A percentile compares a stretch with the other conserved stretches of the same genome.
Evolutionary conservation across 2,888 invertebrate genomes (phyloP).

Genomic region (Asteroscopus sphinx): DNA sequence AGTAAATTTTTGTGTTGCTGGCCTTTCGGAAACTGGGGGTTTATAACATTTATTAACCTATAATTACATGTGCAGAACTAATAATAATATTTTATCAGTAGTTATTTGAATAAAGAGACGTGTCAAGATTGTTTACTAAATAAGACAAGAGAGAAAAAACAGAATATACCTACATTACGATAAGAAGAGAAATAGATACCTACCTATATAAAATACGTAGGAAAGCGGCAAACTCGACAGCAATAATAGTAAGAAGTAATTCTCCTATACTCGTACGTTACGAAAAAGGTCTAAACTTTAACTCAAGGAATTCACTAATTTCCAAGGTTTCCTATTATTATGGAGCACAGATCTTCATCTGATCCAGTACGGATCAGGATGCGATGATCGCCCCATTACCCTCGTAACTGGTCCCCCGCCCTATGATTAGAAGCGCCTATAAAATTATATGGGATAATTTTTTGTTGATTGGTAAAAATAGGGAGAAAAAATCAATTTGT

Average conservation of each 20-base stretch:
- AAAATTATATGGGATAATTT: slow-evolving; percentile 47
- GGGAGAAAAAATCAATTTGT: slow-evolving; percentile 44
- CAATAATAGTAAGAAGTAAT: slow-evolving; percentile 2
- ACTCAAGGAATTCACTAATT: slow-evolving; percentile 49
- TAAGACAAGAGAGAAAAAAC: too few relatives aligned
- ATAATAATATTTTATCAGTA: too few relatives aligned
- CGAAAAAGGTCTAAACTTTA: slow-evolving; percentile 24
- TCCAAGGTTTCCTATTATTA: slow-evolving; percentile 49
- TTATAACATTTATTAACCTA: too few relatives aligned
- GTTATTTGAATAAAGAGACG: too few relatives aligned
- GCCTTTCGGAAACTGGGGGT: too few relatives aligned
- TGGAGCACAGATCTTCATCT: slow-evolving; percentile 46
- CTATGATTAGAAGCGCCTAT: slow-evolving; percentile 55
- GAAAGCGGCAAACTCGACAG: slow-evolving; percentile 25
- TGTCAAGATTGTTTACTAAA: too few relatives aligned
- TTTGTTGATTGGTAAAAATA: slow-evolving; percentile 38
- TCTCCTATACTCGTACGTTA: slow-evolving; percentile 33
- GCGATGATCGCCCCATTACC: slow-evolving; percentile 48
- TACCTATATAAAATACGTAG: background rate
- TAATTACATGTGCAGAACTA: too few relatives aligned
- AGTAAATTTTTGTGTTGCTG: too few relatives aligned
- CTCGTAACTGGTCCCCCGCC: slow-evolving; percentile 56
- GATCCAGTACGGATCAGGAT: slow-evolving; percentile 43
- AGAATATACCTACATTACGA: too few relatives aligned
- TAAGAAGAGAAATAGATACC: too few relatives aligned